A percentile compares a stretch with the other conserved stretches of the same genome.
Conservation (phyloP, 2,888 invertebrate species). For the Elmis aenea region DNA sequence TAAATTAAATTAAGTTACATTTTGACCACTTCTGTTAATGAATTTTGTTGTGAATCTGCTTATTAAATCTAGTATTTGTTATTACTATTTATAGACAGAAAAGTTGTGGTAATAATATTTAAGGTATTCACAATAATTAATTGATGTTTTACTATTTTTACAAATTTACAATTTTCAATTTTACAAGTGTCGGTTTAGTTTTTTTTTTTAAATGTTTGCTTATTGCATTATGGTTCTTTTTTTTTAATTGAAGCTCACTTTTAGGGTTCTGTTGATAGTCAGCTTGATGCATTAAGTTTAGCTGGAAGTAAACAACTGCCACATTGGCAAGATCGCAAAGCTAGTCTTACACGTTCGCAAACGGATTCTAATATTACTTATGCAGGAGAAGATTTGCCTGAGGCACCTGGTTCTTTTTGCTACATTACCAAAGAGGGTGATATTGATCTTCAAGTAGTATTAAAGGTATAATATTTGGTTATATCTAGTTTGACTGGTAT, state of each 20-base stretch:
- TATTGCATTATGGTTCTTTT: no score
- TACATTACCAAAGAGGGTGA: slow-evolving; percentile 96
- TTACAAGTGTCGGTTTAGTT: not conserved
- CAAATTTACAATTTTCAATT: no score
- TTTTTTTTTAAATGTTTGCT: not conserved
- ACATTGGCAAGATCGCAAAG: slow-evolving; percentile 61
- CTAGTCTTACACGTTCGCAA: slow-evolving; percentile 76
- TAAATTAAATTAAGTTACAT: no score
- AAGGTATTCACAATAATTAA: no score
- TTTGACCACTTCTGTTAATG: no score
- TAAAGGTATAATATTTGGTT: slow-evolving; percentile 56
- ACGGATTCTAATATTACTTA: slow-evolving; percentile 92
- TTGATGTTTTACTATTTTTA: no score
- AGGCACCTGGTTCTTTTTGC: slow-evolving; percentile 81
- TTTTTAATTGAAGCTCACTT: slow-evolving; percentile 7
- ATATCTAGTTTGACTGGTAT: slow-evolving; percentile 4
- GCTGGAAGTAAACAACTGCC: slow-evolving; percentile 56
- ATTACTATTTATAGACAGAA: no score
- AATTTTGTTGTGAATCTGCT: no score
- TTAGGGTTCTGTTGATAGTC: slow-evolving; percentile 81
- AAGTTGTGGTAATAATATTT: no score
- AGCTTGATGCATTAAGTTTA: slow-evolving; percentile 67
- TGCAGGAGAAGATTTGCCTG: slow-evolving; percentile 77
- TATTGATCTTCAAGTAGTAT: slow-evolving; percentile 82
- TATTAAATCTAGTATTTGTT: no score